Evolutionary conservation across 2,888 invertebrate species (phyloP).

Genomic region (Andrena bicolor): DNA sequence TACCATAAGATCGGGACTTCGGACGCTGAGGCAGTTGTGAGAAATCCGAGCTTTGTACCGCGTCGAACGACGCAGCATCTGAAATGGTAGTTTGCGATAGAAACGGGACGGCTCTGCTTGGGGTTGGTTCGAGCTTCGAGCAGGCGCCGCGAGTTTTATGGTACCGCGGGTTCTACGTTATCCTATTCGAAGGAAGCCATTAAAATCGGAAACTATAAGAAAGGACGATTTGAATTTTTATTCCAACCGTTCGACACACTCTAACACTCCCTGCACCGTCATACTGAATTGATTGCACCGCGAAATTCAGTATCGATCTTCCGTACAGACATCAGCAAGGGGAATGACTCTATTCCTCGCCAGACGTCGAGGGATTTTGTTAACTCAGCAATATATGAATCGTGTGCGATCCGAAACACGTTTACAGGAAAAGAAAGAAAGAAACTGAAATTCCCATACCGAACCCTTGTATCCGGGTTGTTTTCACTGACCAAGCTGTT

Average conservation of each 20-base stretch:
- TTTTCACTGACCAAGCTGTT: not conserved
- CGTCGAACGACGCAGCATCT: not conserved
- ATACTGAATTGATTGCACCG: no score
- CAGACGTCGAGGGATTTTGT: conserved; percentile 6
- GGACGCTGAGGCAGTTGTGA: not conserved
- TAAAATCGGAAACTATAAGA: not conserved
- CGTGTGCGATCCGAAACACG: conserved; percentile 17
- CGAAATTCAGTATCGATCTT: no score
- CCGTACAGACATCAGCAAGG: no score
- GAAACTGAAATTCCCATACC: conserved; percentile 4
- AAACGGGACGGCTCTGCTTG: not conserved
- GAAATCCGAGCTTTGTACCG: not conserved
- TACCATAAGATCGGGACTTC: not conserved
- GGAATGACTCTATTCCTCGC: not conserved
- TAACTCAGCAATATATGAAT: conserved; percentile 22
- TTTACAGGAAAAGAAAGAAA: conserved; percentile 14
- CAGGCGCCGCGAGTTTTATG: not conserved
- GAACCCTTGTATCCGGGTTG: no score
- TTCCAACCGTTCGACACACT: not conserved
- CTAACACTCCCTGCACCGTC: not conserved
- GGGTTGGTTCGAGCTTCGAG: not conserved
- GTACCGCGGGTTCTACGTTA: not conserved
- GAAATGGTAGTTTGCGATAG: not conserved
- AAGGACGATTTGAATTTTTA: not conserved
- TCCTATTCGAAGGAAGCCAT: not conserved